A percentile compares a stretch with the other conserved stretches of the same genome.
Conservation (phyloP, 2,113 vertebrate genomes). For the Mesitornis unicolor region DNA sequence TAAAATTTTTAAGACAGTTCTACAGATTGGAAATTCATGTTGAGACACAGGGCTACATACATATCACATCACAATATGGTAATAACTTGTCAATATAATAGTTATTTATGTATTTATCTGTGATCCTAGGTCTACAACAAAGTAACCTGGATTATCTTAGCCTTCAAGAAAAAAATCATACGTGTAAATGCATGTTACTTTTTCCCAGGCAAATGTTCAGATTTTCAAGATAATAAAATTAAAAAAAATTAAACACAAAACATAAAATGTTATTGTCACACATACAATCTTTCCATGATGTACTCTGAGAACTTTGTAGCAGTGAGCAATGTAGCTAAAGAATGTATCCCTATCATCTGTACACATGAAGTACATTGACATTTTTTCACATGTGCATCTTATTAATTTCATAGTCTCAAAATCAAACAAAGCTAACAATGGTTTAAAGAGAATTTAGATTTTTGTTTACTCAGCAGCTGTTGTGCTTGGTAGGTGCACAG, state of each 20-base stretch:
- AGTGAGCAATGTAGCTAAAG: not conserved
- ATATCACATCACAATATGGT: not conserved
- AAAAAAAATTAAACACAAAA: not conserved
- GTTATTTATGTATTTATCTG: not conserved
- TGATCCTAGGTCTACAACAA: not conserved
- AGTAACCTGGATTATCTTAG: not conserved
- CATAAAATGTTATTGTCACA: not conserved
- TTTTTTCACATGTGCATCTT: not conserved
- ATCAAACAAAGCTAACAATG: not conserved
- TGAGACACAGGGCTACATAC: not conserved
- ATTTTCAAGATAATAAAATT: not conserved
- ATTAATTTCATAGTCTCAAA: not conserved
- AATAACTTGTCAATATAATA: not conserved
- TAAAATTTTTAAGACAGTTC: not conserved
- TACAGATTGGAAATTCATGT: not conserved
- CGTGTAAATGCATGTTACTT: not conserved
- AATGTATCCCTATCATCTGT: not conserved
- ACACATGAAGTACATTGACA: not conserved
- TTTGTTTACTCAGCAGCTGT: not conserved
- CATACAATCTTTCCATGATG: not conserved
- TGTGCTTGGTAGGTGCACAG: not conserved
- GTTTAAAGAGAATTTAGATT: not conserved
- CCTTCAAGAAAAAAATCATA: not conserved
- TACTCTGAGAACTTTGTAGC: not conserved
- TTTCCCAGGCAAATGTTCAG: not conserved